Evolutionary conservation across 2,113 vertebrate genomes (phyloP).

Genomic region (Pelusios castaneus): DNA sequence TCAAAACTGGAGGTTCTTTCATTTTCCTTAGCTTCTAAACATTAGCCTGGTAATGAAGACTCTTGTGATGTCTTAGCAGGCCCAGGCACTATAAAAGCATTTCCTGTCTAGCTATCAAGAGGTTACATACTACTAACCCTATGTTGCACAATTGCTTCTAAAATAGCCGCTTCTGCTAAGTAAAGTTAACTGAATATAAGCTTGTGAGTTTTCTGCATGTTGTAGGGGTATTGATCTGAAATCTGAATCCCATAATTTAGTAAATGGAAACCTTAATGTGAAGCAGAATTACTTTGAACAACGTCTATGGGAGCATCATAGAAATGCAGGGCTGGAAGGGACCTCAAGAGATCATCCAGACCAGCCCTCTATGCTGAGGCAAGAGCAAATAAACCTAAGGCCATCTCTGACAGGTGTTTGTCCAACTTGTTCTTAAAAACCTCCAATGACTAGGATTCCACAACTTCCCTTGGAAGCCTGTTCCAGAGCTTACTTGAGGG

Average conservation of each 20-base stretch:
- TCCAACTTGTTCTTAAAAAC: not conserved
- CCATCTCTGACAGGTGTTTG: not conserved
- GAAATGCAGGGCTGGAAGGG: not conserved
- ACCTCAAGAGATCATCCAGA: not conserved
- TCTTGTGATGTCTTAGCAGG: not conserved
- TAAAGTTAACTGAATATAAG: not conserved
- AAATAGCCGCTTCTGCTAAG: not conserved
- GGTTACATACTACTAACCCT: not conserved
- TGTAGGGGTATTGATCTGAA: not conserved
- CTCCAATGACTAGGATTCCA: not conserved
- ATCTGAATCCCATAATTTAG: not conserved
- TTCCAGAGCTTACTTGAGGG: not conserved
- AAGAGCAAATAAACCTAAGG: not conserved
- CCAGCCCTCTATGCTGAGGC: not conserved
- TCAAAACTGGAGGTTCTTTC: not conserved
- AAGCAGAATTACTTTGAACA: not conserved
- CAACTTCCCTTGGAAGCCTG: not conserved
- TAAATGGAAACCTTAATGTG: no score
- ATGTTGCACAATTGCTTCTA: not conserved
- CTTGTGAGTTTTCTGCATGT: not conserved
- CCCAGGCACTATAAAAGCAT: not conserved
- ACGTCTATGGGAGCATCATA: not conserved
- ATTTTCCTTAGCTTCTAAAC: not conserved
- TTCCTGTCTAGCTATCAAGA: not conserved
- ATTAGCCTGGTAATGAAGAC: no score